Percentiles rank a stretch among this genome's conserved stretches.
Conservation (phyloP, 2,888 invertebrate species). For the Brachyptera putata region DNA sequence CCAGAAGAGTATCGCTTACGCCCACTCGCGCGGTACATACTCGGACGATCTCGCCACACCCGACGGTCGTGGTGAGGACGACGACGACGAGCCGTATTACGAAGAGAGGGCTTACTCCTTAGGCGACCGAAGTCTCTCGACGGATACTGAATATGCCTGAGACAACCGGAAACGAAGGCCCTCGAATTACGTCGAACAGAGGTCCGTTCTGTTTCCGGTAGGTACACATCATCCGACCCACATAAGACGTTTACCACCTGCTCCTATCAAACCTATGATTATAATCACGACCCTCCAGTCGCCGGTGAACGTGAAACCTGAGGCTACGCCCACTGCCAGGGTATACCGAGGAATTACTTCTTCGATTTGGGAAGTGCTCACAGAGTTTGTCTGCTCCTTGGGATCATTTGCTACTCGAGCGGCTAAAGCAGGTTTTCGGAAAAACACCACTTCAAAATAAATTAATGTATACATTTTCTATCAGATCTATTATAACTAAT, state of each 20-base stretch:
- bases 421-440: slow-evolving; percentile 1
- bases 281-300: slow-evolving; percentile 19
- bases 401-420: slow-evolving; percentile 46
- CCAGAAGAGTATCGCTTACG: slow-evolving; percentile 71
- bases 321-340: slow-evolving; percentile 5
- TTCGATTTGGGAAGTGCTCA: slow-evolving; percentile 47
- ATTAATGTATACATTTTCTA: too few species aligned
- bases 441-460: background rate
- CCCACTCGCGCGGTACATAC: slow-evolving; percentile 59
- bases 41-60: slow-evolving; percentile 43
- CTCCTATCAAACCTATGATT: slow-evolving; percentile 23
- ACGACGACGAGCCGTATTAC: slow-evolving; percentile 37
- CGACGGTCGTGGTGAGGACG: slow-evolving; percentile 42
- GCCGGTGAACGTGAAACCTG: slow-evolving; percentile 23
- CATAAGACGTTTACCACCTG: slow-evolving; percentile 28
- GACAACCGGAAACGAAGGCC: slow-evolving; percentile 12
- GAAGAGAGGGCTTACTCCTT: slow-evolving; percentile 47
- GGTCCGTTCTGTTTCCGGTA: slow-evolving; percentile 30
- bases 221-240: slow-evolving; percentile 32
- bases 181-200: slow-evolving; percentile 8
- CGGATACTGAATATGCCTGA: slow-evolving; percentile 72
- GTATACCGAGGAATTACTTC: slow-evolving; percentile 37
- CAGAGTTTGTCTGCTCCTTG: slow-evolving; percentile 47
- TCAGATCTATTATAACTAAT: too few species aligned
- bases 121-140: slow-evolving; percentile 57